Percentiles rank a stretch among this genome's conserved stretches.
Conservation (phyloP, 2,888 invertebrate genomes). For the Drosophila atroscutellata region DNA sequence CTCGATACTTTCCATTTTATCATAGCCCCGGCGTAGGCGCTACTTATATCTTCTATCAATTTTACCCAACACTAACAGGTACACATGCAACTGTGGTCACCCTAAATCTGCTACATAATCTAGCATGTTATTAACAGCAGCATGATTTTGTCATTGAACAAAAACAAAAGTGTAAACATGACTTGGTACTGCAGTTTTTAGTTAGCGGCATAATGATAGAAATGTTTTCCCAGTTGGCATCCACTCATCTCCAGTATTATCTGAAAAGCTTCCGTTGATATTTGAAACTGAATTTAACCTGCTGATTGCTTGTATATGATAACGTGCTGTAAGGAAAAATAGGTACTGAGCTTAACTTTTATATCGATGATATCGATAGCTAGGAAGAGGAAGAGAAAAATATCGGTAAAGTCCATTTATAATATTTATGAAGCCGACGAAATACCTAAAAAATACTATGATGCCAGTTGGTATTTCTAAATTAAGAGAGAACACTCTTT, state of each 20-base stretch:
- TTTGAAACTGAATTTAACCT: background rate
- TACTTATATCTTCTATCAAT: background rate
- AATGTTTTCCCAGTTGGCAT: background rate
- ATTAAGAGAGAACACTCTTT: no score
- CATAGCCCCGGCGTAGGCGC: conserved; percentile 9
- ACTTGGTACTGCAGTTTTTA: background rate
- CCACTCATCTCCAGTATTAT: background rate
- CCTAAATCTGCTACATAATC: background rate
- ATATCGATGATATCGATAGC: background rate
- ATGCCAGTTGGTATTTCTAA: no score
- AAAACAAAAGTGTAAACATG: background rate
- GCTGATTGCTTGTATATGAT: background rate
- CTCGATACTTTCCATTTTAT: conserved; percentile 36
- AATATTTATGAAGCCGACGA: no score
- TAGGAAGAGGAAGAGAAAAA: background rate
- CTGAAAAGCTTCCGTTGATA: background rate
- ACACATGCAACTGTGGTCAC: background rate
- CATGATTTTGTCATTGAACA: background rate
- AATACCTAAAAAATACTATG: no score
- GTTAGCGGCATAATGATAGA: background rate
- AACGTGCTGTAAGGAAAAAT: background rate
- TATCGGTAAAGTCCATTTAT: background rate
- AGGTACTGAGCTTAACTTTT: background rate
- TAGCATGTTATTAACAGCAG: background rate
- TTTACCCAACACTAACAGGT: conserved; percentile 1